These are phyloP conservation scores for Leptinotarsa peninsularis DNA, from an alignment of 2,888 invertebrate species.

Conservation along the genomic window DNA sequence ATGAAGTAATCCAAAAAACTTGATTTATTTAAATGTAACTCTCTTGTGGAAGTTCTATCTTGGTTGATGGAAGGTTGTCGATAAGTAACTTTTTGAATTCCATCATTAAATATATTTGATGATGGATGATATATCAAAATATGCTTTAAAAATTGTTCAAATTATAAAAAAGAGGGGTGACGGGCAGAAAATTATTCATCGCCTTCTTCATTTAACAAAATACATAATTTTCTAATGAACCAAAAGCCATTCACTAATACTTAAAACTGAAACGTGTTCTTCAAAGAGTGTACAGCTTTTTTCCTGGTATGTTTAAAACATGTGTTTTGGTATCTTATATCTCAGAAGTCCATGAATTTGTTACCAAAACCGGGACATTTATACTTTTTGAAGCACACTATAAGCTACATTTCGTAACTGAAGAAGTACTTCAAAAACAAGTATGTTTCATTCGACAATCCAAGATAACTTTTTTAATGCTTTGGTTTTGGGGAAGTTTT, in stretches of 20 bases:
- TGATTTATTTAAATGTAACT: too few species aligned
- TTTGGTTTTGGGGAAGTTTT: constrained; percentile 11
- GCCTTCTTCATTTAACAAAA: constrained; percentile 2
- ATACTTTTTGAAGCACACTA: neutral
- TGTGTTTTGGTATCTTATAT: too few species aligned
- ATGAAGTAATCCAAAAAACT: too few species aligned
- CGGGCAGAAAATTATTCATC: constrained; percentile 53
- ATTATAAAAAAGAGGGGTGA: constrained; percentile 56
- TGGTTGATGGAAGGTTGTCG: too few species aligned
- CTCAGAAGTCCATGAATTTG: too few species aligned
- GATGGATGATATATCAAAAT: too few species aligned
- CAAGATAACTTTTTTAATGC: neutral
- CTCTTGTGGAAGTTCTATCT: too few species aligned
- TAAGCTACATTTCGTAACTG: neutral
- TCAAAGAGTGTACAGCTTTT: neutral
- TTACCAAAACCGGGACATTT: neutral
- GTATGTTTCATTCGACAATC: neutral
- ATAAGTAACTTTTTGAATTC: too few species aligned
- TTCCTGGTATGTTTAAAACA: too few species aligned
- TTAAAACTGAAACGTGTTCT: neutral
- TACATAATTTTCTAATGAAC: constrained; percentile 35
- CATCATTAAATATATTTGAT: too few species aligned
- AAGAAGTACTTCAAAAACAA: neutral
- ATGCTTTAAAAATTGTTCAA: constrained; percentile 41
- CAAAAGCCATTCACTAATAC: constrained; percentile 26